These are phyloP conservation scores for Kobus ellipsiprymnus DNA, from an alignment of 2,113 vertebrate species.

Conservation along the genomic window DNA sequence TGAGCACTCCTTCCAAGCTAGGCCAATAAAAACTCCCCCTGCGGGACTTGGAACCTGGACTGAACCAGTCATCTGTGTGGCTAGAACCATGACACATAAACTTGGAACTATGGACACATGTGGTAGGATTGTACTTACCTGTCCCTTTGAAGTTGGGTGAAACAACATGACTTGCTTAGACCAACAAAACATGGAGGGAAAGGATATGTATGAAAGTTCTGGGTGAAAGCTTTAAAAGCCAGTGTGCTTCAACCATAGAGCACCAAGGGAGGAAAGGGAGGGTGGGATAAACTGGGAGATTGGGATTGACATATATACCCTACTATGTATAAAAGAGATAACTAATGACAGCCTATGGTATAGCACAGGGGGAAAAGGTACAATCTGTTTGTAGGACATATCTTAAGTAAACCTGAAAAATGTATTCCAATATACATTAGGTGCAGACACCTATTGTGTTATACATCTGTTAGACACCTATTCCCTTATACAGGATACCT, in stretches of 20 bases:
- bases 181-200: neutral
- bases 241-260: neutral
- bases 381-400: neutral
- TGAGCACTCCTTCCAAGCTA: neutral
- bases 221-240: neutral
- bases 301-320: neutral
- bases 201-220: neutral
- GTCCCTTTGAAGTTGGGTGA: neutral
- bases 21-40: neutral
- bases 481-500: neutral
- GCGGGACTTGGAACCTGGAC: neutral
- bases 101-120: neutral
- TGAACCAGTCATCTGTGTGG: neutral
- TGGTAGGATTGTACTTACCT: neutral
- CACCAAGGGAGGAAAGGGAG: neutral
- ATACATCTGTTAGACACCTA: neutral
- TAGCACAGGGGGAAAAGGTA: fast-evolving
- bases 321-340: neutral
- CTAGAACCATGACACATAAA: neutral
- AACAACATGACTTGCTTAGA: neutral
- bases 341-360: neutral
- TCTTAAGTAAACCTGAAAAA: neutral
- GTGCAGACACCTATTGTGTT: neutral
- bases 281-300: neutral
- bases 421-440: neutral